Conservation (phyloP, 2,797 vertebrate species). For the Crax fasciolata region DNA sequence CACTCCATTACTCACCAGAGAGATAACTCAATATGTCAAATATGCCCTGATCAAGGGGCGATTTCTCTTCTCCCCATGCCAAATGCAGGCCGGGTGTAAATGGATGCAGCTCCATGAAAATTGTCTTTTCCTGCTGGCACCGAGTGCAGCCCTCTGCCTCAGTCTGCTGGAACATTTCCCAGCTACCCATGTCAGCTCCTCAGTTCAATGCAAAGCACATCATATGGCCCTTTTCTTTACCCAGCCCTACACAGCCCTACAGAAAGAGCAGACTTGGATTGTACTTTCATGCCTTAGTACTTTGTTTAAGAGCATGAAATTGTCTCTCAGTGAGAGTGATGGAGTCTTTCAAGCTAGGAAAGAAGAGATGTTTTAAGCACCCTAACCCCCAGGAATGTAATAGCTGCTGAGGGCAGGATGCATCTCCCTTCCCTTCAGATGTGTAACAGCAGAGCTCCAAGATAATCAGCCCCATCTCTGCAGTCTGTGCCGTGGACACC, state of each 20-base stretch:
- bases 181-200: constrained; percentile 37
- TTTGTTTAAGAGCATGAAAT: constrained; percentile 74
- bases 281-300: constrained; percentile 67
- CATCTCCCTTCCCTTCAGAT: constrained; percentile 44
- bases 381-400: constrained; percentile 42
- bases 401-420: constrained; percentile 48
- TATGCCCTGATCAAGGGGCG: constrained; percentile 58
- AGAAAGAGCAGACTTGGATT: constrained; percentile 35
- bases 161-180: constrained; percentile 56
- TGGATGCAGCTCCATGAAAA: constrained; percentile 63
- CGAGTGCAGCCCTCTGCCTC: constrained; percentile 38
- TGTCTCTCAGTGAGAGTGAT: constrained; percentile 40
- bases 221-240: constrained; percentile 37
- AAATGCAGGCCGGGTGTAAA: constrained; percentile 56
- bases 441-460: constrained; percentile 16
- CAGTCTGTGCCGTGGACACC: neutral
- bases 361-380: constrained; percentile 30
- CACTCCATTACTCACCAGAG: constrained; percentile 54
- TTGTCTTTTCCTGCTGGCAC: constrained; percentile 8
- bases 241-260: neutral
- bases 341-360: constrained; percentile 52
- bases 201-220: constrained; percentile 35
- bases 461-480: constrained; percentile 64
- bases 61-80: constrained; percentile 63
- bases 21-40: constrained; percentile 64